phyloP scores from a whole-genome alignment of 2,113 vertebrate species.

The Myrmecobius fasciatus region DNA sequence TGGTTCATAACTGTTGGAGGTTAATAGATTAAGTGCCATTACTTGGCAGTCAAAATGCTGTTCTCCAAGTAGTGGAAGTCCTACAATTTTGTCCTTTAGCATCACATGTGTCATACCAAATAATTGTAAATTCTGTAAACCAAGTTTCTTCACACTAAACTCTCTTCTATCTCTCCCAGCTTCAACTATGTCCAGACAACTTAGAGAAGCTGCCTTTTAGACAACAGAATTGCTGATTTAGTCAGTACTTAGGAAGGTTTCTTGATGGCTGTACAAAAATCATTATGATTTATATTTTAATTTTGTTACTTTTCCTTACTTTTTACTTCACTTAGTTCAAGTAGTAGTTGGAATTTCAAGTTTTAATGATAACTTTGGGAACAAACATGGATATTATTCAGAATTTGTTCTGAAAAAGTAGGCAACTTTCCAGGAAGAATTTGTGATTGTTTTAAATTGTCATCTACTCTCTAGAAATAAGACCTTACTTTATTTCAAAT shows the following conservation, averaged over 20 bases:
- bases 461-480: constrained; percentile 81
- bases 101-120: constrained; percentile 42
- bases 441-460: constrained; percentile 71
- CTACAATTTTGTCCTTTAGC: constrained; percentile 40
- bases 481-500: constrained; percentile 77
- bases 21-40: constrained; percentile 33
- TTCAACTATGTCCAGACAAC: constrained; percentile 61
- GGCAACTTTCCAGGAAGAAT: constrained; percentile 68
- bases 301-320: constrained; percentile 58
- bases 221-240: neutral
- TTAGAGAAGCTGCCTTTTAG: neutral
- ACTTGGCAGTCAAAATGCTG: constrained; percentile 48
- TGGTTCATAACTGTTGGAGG: constrained; percentile 44
- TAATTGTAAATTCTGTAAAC: constrained; percentile 61
- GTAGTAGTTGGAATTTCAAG: constrained; percentile 54
- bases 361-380: constrained; percentile 56
- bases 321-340: constrained; percentile 50
- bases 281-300: constrained; percentile 43
- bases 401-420: constrained; percentile 59
- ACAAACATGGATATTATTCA: constrained; percentile 50
- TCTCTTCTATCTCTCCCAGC: constrained; percentile 49
- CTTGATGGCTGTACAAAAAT: constrained; percentile 28
- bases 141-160: constrained; percentile 56
- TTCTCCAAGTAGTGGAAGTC: neutral
- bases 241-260: constrained; percentile 47